phyloP scores from a whole-genome alignment of 2,113 vertebrate genomes.

The Melierax canorus region DNA sequence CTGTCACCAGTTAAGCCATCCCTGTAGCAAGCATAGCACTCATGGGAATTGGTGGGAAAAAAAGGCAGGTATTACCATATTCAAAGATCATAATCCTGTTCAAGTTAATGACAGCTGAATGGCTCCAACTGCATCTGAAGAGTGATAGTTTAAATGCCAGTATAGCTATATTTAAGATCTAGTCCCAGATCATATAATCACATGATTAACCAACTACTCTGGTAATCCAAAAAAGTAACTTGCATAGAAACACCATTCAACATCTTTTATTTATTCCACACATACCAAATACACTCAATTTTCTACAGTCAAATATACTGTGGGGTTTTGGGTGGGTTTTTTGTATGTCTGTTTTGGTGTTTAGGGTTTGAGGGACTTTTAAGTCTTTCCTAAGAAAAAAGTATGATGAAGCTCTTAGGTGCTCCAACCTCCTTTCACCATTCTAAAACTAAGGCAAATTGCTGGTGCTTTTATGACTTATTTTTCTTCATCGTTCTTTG shows the following conservation, averaged over 20 bases:
- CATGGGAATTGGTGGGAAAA: background rate
- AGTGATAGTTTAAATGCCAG: background rate
- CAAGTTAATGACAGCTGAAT: background rate
- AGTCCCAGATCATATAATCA: background rate
- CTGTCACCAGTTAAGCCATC: background rate
- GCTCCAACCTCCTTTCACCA: background rate
- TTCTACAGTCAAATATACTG: background rate
- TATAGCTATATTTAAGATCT: background rate
- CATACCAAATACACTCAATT: background rate
- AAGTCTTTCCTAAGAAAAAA: background rate
- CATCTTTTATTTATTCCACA: background rate
- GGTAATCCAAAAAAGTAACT: background rate
- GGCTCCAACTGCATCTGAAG: background rate
- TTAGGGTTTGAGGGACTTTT: background rate
- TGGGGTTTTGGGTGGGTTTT: background rate
- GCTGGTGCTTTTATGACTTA: background rate
- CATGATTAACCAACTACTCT: background rate
- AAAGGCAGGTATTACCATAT: background rate
- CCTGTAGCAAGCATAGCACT: background rate
- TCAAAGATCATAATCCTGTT: background rate
- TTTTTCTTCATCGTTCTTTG: background rate
- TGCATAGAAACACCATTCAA: background rate
- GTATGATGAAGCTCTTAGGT: background rate
- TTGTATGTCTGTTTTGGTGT: background rate
- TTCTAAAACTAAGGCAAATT: background rate